A percentile compares a stretch with the other conserved stretches of the same genome.
These are phyloP conservation scores for Idaea dimidiata DNA, from an alignment of 2,888 invertebrate species.

Conservation along the genomic window DNA sequence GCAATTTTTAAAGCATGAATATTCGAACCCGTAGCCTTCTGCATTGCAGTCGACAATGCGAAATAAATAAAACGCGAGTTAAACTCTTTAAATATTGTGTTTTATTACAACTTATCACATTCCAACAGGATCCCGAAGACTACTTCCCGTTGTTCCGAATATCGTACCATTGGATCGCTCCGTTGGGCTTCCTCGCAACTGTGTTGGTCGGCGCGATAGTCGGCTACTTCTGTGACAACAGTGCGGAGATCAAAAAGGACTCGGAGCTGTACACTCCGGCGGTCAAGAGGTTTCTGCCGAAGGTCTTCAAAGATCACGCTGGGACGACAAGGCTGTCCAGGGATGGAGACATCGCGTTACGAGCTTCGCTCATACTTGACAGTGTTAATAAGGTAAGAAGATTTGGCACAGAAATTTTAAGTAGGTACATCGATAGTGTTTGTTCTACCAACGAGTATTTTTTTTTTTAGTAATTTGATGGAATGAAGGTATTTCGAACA, in stretches of 20 bases:
- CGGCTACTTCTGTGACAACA: conserved; percentile 60
- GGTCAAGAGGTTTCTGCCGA: conserved; percentile 58
- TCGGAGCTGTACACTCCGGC: conserved; percentile 65
- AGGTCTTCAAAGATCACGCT: conserved; percentile 45
- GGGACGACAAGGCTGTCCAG: conserved; percentile 40
- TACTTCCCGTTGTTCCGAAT: conserved; percentile 88
- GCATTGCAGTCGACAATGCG: too few species aligned
- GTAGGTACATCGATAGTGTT: too few species aligned
- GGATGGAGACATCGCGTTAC: conserved; percentile 33
- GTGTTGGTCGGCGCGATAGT: conserved; percentile 85
- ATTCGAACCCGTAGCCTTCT: too few species aligned
- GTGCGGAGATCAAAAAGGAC: conserved; percentile 49
- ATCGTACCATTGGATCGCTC: conserved; percentile 91
- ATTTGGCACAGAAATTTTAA: too few species aligned
- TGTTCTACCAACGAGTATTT: too few species aligned
- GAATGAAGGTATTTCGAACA: too few species aligned
- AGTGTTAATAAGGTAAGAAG: conserved; percentile 38
- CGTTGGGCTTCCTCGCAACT: conserved; percentile 85
- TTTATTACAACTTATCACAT: not conserved
- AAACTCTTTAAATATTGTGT: too few species aligned
- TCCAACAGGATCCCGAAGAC: conserved; percentile 58
- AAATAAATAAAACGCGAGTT: too few species aligned
- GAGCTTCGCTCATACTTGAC: conserved; percentile 55
- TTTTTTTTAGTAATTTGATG: too few species aligned
- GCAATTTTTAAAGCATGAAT: too few species aligned